A percentile compares a stretch with the other conserved stretches of the same genome.
Evolutionary conservation across 2,888 invertebrate species (phyloP).

Genomic region (Taphrorychus bicolor): DNA sequence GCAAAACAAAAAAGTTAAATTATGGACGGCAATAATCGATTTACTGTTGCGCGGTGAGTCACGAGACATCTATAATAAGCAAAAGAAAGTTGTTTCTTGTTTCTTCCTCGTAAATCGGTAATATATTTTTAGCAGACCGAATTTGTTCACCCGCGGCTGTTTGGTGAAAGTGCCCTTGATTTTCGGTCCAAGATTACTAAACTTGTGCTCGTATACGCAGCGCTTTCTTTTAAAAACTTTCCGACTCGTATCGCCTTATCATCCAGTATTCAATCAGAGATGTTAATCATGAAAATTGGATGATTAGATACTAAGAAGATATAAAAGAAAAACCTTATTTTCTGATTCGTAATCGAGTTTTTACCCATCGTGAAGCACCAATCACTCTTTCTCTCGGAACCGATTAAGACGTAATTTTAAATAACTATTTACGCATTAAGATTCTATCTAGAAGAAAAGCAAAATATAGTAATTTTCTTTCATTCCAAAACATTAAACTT

Average conservation of each 20-base stretch:
- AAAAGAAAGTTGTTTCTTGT: constrained; percentile 22
- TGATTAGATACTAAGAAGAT: not conserved
- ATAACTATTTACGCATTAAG: too few relatives aligned
- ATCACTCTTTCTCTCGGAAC: too few relatives aligned
- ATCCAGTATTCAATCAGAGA: too few relatives aligned
- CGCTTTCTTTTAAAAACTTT: constrained; percentile 10
- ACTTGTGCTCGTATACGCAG: too few relatives aligned
- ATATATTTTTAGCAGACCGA: not conserved
- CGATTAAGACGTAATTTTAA: too few relatives aligned
- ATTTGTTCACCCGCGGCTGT: not conserved
- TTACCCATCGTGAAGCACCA: not conserved
- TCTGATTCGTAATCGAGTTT: not conserved
- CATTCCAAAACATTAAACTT: not conserved
- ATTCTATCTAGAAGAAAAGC: not conserved
- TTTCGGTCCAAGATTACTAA: constrained; percentile 2
- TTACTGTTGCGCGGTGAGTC: not conserved
- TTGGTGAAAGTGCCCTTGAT: constrained; percentile 29
- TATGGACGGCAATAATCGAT: too few relatives aligned
- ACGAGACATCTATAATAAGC: not conserved
- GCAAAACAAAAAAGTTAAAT: not conserved
- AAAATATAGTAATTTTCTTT: not conserved
- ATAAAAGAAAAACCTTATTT: not conserved
- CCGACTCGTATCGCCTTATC: not conserved
- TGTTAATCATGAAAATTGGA: not conserved
- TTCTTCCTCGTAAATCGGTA: not conserved